A percentile compares a stretch with the other conserved stretches of the same genome.
These are phyloP conservation scores for Lasiommata megera DNA, from an alignment of 2,888 invertebrate species.

Conservation along the genomic window DNA sequence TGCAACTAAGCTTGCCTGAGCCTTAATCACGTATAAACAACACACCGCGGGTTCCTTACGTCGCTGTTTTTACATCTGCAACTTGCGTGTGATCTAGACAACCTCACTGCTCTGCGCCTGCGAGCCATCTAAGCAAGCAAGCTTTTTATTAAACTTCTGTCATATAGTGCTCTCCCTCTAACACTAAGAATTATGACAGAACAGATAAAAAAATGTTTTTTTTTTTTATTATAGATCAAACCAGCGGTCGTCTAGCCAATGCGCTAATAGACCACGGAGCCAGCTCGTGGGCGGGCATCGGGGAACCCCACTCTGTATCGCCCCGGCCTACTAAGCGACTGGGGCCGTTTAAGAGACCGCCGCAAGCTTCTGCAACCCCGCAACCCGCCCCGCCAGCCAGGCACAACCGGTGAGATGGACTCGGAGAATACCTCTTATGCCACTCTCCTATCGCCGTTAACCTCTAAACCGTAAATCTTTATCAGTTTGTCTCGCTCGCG, in stretches of 20 bases:
- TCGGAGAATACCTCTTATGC: neutral
- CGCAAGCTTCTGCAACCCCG: slow-evolving; percentile 44
- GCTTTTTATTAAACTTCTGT: too few relatives aligned
- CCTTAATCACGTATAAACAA: too few relatives aligned
- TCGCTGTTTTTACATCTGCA: neutral
- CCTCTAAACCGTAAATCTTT: too few relatives aligned
- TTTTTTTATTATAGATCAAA: slow-evolving; percentile 46
- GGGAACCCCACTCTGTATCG: slow-evolving; percentile 66
- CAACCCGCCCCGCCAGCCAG: slow-evolving; percentile 40
- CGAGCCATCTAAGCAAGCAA: too few relatives aligned
- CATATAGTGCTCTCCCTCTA: too few relatives aligned
- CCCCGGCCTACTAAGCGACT: slow-evolving; percentile 87
- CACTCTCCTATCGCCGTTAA: too few relatives aligned
- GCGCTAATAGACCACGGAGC: slow-evolving; percentile 82
- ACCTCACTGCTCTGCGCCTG: too few relatives aligned
- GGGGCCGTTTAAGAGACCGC: slow-evolving; percentile 82
- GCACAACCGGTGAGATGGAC: slow-evolving; percentile 55
- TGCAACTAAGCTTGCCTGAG: too few relatives aligned
- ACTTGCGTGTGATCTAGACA: too few relatives aligned
- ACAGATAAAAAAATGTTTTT: too few relatives aligned
- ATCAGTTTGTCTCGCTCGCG: too few relatives aligned
- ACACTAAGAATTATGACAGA: too few relatives aligned
- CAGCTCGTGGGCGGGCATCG: slow-evolving; percentile 54
- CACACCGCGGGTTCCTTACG: neutral
- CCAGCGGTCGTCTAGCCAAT: slow-evolving; percentile 78